These are phyloP conservation scores for Tipula vernalis DNA, from an alignment of 2,888 invertebrate genomes.

Conservation along the genomic window DNA sequence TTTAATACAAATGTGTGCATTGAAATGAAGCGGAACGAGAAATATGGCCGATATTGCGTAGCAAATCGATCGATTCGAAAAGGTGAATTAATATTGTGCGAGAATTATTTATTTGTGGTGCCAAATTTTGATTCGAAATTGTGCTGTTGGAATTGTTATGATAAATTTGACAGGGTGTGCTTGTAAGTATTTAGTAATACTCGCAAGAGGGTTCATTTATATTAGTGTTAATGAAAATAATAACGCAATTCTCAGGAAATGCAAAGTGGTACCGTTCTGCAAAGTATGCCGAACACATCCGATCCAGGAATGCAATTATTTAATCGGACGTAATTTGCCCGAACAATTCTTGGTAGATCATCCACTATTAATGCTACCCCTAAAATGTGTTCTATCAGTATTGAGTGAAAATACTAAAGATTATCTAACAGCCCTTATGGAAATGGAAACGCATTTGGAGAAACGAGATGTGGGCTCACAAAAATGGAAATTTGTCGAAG, in stretches of 20 bases:
- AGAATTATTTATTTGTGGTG: conserved; percentile 42
- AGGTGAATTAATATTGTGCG: conserved; percentile 44
- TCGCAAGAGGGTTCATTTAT: no score
- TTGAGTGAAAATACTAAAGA: conserved; percentile 27
- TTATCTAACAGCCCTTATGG: conserved; percentile 31
- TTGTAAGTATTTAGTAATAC: conserved; percentile 22
- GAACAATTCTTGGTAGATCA: conserved; percentile 30
- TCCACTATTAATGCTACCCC: conserved; percentile 19
- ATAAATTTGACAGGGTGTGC: conserved; percentile 30
- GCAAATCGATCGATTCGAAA: conserved; percentile 41
- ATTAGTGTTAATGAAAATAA: no score
- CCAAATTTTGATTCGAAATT: conserved; percentile 42
- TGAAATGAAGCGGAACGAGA: not conserved
- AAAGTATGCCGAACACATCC: conserved; percentile 37
- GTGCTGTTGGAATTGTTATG: conserved; percentile 43
- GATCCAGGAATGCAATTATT: conserved; percentile 41
- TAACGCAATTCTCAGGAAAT: conserved; percentile 30
- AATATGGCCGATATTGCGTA: conserved; percentile 38
- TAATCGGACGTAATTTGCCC: conserved; percentile 33
- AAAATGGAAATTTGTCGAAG: conserved; percentile 35
- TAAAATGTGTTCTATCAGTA: not conserved
- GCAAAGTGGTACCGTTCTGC: conserved; percentile 44
- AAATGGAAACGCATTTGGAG: conserved; percentile 44
- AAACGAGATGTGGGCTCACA: conserved; percentile 31
- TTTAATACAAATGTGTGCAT: not conserved